A percentile compares a stretch with the other conserved stretches of the same genome.
Conservation (phyloP, 2,797 vertebrate genomes). For the Manis javanica region DNA sequence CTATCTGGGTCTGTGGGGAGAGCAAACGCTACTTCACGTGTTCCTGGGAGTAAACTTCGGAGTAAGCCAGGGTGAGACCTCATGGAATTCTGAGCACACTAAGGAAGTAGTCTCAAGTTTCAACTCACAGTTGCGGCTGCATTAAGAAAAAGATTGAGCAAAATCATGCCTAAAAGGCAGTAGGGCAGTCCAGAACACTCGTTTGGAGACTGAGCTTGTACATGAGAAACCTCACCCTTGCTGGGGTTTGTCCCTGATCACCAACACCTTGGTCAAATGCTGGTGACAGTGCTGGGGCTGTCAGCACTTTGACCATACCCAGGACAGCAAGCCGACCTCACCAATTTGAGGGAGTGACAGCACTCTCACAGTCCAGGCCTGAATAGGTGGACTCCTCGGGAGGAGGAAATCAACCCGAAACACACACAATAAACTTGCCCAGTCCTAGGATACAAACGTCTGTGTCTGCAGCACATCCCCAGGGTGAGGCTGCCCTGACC, state of each 20-base stretch:
- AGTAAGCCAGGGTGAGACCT: not conserved
- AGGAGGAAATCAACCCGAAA: not conserved
- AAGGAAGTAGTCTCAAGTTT: not conserved
- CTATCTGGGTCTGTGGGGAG: not conserved
- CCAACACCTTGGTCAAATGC: not conserved
- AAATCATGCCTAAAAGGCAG: not conserved
- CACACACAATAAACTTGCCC: not conserved
- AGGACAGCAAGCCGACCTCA: too few species aligned
- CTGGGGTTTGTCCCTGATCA: not conserved
- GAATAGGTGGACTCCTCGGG: not conserved
- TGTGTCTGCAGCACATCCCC: not conserved
- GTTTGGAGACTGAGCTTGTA: not conserved
- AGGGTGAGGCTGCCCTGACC: not conserved
- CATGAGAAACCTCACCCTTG: not conserved
- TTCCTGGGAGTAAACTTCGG: not conserved
- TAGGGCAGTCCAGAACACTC: too few species aligned
- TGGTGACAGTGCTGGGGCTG: rapidly evolving
- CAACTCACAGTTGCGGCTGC: not conserved
- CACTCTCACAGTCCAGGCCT: not conserved
- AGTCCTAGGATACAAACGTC: not conserved
- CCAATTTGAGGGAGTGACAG: not conserved
- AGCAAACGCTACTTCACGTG: not conserved
- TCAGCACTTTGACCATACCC: not conserved
- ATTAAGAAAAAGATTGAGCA: not conserved
- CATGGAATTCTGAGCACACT: not conserved